These are phyloP conservation scores for Pristionchus japonicus DNA, from an alignment of 2,888 invertebrate species.

Conservation along the genomic window DNA sequence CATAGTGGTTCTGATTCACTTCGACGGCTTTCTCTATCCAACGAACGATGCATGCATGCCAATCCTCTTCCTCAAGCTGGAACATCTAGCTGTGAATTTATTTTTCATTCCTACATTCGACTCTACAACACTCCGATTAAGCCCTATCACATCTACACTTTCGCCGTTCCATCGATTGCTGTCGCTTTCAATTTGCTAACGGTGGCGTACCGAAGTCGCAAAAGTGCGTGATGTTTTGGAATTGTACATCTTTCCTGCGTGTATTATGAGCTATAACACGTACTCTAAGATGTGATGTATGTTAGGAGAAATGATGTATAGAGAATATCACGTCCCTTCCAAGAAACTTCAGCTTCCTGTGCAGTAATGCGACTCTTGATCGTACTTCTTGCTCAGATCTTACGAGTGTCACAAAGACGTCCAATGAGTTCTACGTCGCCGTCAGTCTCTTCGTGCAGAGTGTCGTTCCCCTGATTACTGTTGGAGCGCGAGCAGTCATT, in stretches of 20 bases:
- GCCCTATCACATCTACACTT: background rate
- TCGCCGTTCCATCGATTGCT: background rate
- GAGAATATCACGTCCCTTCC: too few species aligned
- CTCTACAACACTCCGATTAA: too few species aligned
- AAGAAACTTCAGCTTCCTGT: background rate
- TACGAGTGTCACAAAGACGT: background rate
- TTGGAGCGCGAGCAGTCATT: background rate
- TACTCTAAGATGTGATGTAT: too few species aligned
- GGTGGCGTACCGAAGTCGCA: background rate
- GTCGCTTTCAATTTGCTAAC: background rate
- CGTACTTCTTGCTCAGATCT: background rate
- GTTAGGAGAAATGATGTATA: too few species aligned
- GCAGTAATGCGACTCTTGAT: background rate
- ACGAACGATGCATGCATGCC: background rate
- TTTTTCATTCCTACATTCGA: background rate
- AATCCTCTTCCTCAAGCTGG: background rate
- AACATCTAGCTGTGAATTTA: background rate
- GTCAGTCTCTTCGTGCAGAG: background rate
- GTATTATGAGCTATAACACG: too few species aligned
- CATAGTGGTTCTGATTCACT: background rate
- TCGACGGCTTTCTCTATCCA: slow-evolving; percentile 1
- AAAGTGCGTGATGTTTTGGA: too few species aligned
- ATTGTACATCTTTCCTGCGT: too few species aligned
- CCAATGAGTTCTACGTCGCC: background rate
- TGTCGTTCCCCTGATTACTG: background rate